These are phyloP conservation scores for Stegana nigrithorax DNA, from an alignment of 2,888 invertebrate genomes.

Conservation along the genomic window DNA sequence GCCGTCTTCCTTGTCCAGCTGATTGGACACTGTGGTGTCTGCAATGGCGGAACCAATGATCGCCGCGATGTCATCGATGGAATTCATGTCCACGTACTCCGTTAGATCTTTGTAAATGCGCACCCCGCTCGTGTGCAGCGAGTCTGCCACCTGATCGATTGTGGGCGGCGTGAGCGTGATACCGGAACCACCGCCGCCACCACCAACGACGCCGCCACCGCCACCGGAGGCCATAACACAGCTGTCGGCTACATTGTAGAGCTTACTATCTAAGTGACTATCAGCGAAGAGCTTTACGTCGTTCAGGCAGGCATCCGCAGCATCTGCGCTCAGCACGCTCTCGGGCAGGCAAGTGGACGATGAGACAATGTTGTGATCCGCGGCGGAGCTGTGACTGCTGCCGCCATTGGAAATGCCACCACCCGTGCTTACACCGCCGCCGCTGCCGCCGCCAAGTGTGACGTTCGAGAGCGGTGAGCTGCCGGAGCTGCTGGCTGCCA, in stretches of 20 bases:
- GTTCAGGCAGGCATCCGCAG: conserved; percentile 69
- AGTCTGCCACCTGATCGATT: conserved; percentile 71
- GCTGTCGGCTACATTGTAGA: conserved; percentile 71
- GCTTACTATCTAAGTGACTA: conserved; percentile 70
- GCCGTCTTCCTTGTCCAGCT: conserved; percentile 78
- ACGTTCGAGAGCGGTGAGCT: conserved; percentile 33
- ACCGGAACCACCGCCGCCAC: neutral
- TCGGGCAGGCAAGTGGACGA: conserved; percentile 79
- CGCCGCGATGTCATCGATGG: conserved; percentile 86
- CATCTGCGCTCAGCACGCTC: conserved; percentile 70
- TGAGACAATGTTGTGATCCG: conserved; percentile 80
- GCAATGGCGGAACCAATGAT: conserved; percentile 91
- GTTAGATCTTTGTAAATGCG: conserved; percentile 67
- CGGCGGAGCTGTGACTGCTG: conserved; percentile 57
- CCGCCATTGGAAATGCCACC: conserved; percentile 24
- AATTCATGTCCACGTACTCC: conserved; percentile 75
- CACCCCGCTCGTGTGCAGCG: conserved; percentile 71
- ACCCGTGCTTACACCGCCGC: conserved; percentile 10
- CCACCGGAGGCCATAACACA: conserved; percentile 64
- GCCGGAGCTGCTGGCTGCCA: conserved; percentile 39
- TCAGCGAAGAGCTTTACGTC: conserved; percentile 74
- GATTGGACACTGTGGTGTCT: conserved; percentile 85
- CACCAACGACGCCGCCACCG: conserved; percentile 31
- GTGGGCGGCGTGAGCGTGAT: conserved; percentile 47
- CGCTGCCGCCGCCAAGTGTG: conserved; percentile 20